Evolutionary conservation across 1,140 invertebrate species (phyloP), one percentile per base, ranked within the genome.

Genomic region (Pomacea maculata): DNA sequence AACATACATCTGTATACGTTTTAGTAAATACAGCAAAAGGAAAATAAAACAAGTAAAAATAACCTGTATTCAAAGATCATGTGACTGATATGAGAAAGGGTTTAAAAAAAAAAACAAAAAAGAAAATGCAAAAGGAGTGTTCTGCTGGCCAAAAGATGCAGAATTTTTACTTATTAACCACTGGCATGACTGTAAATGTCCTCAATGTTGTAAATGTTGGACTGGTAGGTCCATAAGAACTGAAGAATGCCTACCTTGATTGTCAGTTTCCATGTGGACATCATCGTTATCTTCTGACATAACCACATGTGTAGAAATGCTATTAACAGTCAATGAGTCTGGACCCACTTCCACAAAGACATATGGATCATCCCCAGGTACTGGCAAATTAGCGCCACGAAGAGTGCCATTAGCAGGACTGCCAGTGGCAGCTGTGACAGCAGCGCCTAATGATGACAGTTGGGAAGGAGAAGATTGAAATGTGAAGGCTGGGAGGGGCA

Each of bases 321-420:
- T 93, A 86, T 94, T 93, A 80, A 94, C 93, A 25, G 92, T 93
- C 83, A 93, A 93, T 84, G 92, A 92, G 85, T 93, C 93, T 29
- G 94, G 94, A 17, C 93, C 94, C 67, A 95, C 93, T 89, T 95
- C 94, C 93, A 95, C 94, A 74, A 95, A 92, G 25, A 95, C 93
- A 83, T 94, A 93, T 21, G 94, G 92, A 77, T 80, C 79, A 63
- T 82, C 45, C 34, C 61, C 17, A 74, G 52, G 52, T 21, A 29
- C 29, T 15, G 29, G 29, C 52, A 21, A 61, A 17, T 61, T 61
- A 61, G 57, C 11, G 15, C 57, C 57, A 6, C 57, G 57, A 61
- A 17, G 57, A 45, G 3, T 45, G 34, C 34, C 34, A 45, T 45
- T 45, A 45, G 34, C 34, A 45, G 34, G 34, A 45, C 34, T 45